Evolutionary conservation across 2,113 vertebrate genomes (phyloP), one percentile per base, ranked within the genome.

Genomic region (Onychostruthus taczanowskii): DNA sequence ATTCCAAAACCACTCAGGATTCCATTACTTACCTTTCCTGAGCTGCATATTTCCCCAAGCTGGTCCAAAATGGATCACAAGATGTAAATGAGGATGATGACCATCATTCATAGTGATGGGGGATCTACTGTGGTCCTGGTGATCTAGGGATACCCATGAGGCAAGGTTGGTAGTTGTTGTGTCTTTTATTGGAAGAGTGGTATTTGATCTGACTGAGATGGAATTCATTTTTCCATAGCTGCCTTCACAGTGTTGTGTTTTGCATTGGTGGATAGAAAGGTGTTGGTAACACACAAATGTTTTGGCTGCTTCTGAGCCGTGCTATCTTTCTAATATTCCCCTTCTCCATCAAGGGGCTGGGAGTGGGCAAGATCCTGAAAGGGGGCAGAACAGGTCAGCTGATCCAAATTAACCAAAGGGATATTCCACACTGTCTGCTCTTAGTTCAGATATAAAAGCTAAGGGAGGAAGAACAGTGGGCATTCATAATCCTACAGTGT

Each of bases 361-460:
- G 41, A 66, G 41, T 13, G 23, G 11, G 23, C 15, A 56, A n/a
- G 49, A 28, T 39, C 7, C 7, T 73, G 47, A 39, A 46, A 33
- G 10, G 5, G 4, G 49, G 63, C n/a, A 74, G 41, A 64, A 33
- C 9, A 64, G 23, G 82, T 12, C 15, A 47, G 23, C 15, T 16
- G n/a, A 41, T 33, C 17, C 41, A 64, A 47, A 63, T 56, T 56
- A 47, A 16, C 43, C 50, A 39, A n/a, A 47, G 23, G n/a, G 19
- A 24, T 41, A 47, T 64, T 56, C n/a, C 23, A 64, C 10, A 53
- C 21, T 0, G 0, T 30, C 37, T 55, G n/a, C 24, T 47, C 22
- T 64, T 50, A 55, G 33, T 11, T 84, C 68, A 74, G 49, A 18
- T 46, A 55, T 8, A 64, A 55, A 55, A 55, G 28, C 18, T 64